Evolutionary conservation across 1,140 invertebrate genomes (phyloP).

Genomic region (Brachystomella parvula): DNA sequence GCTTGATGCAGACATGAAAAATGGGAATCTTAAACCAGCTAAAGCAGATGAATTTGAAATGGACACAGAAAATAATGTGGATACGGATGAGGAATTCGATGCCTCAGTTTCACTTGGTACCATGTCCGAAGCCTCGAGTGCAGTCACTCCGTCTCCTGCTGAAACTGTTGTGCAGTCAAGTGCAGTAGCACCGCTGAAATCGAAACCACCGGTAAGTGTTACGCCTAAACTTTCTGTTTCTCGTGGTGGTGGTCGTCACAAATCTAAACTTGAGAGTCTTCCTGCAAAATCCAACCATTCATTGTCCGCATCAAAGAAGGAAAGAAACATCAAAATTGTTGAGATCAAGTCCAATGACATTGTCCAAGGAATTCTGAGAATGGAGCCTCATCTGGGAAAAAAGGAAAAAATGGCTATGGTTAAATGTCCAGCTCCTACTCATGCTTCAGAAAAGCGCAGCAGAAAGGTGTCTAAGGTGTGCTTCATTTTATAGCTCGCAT

Average conservation of each 20-base stretch:
- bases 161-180: background rate
- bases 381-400: conserved; percentile 32
- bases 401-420: conserved; percentile 30
- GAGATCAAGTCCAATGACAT: conserved; percentile 36
- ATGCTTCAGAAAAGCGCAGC: background rate
- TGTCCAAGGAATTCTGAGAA: conserved; percentile 36
- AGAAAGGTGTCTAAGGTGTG: background rate
- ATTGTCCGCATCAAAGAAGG: background rate
- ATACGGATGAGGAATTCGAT: conserved; percentile 27
- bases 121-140: conserved; percentile 28
- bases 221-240: background rate
- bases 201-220: conserved; percentile 5
- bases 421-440: conserved; percentile 24
- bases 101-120: conserved; percentile 19
- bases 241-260: background rate
- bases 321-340: conserved; percentile 37
- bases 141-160: conserved; percentile 18
- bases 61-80: conserved; percentile 20
- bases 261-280: background rate
- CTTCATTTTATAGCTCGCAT: background rate
- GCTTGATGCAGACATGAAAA: background rate
- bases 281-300: background rate
- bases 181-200: background rate
- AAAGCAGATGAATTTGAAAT: conserved; percentile 10
- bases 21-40: background rate